Evolutionary conservation across 2,888 invertebrate species (phyloP), one percentile per base, ranked within the genome.

Genomic region (Uloborus plumipes): DNA sequence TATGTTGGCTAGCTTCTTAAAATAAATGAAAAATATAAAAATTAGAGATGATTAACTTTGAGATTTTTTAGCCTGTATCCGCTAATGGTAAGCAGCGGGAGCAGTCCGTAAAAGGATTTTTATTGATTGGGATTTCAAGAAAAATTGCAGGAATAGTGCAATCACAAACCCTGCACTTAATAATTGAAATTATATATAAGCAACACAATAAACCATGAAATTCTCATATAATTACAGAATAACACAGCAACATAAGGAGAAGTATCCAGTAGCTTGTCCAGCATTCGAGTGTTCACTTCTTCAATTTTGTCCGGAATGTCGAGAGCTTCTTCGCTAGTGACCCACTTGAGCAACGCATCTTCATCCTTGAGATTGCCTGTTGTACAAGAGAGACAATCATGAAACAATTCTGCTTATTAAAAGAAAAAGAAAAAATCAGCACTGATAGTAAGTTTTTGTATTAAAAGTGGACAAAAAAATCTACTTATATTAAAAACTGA

Each of bases 261-360:
- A 89, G 95, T 95, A 84, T 93, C 92, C 84, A 97, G 91, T 86
- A 96, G 94, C 88, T 95, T 95, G 87, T 96, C 96, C 88, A 97
- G 90, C 96, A 97, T 96, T 88, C 92, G 94, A 0, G 92, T 91
- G 88, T 97, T 97, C 50, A 97, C 95, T 90, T 96, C 96, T 89
- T 97, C 97, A 87, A 97, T 97, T 89, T 94, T 93, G 80, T 97
- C 97, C 11, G 96, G 96, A 87, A 96, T 95, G 89, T 96, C 95
- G 13, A 96, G 90, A 13, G 95, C 96, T 85, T 96, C 93, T 88
- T 96, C 96, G 88, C 96, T 95, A 0, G 96, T 96, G 59, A 97
- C 90, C 97, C 97, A 97, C 0, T 95, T 93, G 49, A 97, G 89
- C 0, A 97, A 96, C 89, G 96, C 95, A 88, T 97, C 96, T 90